Evolutionary conservation across 2,888 invertebrate species (phyloP).

Genomic region (Drosophila kokeensis): DNA sequence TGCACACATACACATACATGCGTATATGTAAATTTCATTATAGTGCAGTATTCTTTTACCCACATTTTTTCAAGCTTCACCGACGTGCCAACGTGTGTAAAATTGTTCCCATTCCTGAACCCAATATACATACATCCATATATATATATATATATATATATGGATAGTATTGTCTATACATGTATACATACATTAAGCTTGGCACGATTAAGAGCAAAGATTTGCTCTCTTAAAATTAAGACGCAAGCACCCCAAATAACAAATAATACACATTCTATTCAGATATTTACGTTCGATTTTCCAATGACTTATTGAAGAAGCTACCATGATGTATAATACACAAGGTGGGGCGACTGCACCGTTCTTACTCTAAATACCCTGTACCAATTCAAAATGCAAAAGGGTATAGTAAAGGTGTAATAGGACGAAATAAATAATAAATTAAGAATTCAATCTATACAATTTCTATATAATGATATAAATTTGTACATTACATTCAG

Average conservation of each 20-base stretch:
- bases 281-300: not conserved
- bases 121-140: not conserved
- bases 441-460: not conserved
- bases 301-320: not conserved
- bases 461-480: not conserved
- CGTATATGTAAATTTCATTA: slow-evolving; percentile 29
- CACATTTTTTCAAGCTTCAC: slow-evolving; percentile 12
- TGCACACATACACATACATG: not conserved
- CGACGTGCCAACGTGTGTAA: slow-evolving; percentile 15
- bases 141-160: not conserved
- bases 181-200: not conserved
- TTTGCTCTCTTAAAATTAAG: slow-evolving; percentile 3
- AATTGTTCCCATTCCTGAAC: slow-evolving; percentile 12
- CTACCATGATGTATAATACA: not conserved
- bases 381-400: not conserved
- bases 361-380: not conserved
- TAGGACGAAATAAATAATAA: not conserved
- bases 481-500: not conserved
- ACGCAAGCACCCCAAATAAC: not conserved
- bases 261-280: not conserved
- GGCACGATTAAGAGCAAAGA: not conserved
- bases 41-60: slow-evolving; percentile 33
- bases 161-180: not conserved
- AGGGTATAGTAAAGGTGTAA: not conserved
- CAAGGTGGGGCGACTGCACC: not conserved